Evolutionary conservation across 1,140 invertebrate species (phyloP).

Genomic region (Steinernema feltiae): DNA sequence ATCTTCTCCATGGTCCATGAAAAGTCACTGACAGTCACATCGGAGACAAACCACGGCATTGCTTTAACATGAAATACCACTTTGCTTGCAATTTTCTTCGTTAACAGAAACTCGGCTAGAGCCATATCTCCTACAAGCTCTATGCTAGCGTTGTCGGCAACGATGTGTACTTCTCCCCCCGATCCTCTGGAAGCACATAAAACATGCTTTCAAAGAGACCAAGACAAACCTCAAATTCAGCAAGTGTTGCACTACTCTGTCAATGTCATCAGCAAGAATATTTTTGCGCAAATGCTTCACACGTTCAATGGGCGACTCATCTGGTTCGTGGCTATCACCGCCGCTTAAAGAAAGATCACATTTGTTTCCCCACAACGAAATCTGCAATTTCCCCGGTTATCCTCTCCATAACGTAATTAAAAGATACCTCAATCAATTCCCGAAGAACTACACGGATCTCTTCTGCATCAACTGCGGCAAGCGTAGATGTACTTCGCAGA

Average conservation of each 20-base stretch:
- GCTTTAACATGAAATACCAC: conserved; percentile 79
- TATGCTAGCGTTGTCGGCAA: conserved; percentile 88
- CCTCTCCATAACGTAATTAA: no score
- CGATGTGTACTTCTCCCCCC: conserved; percentile 66
- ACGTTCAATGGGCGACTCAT: conserved; percentile 65
- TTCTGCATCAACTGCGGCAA: not conserved
- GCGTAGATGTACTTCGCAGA: conserved; percentile 16
- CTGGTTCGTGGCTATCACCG: conserved; percentile 65
- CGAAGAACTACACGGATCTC: not conserved
- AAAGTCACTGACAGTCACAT: conserved; percentile 70
- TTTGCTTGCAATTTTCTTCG: conserved; percentile 66
- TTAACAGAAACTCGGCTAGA: conserved; percentile 73
- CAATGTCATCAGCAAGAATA: conserved; percentile 68
- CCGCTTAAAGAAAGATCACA: conserved; percentile 80
- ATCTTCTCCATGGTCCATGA: conserved; percentile 28
- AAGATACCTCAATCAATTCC: conserved; percentile 17
- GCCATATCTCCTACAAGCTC: conserved; percentile 85
- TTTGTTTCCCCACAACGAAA: conserved; percentile 67
- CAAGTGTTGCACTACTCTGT: conserved; percentile 62
- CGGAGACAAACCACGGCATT: conserved; percentile 94
- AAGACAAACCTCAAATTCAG: conserved; percentile 19
- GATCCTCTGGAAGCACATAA: conserved; percentile 16
- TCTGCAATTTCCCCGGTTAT: no score
- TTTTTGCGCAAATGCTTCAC: conserved; percentile 67
- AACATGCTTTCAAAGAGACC: not conserved